Evolutionary conservation across 2,888 invertebrate species (phyloP).

Genomic region (Philereme transversata): DNA sequence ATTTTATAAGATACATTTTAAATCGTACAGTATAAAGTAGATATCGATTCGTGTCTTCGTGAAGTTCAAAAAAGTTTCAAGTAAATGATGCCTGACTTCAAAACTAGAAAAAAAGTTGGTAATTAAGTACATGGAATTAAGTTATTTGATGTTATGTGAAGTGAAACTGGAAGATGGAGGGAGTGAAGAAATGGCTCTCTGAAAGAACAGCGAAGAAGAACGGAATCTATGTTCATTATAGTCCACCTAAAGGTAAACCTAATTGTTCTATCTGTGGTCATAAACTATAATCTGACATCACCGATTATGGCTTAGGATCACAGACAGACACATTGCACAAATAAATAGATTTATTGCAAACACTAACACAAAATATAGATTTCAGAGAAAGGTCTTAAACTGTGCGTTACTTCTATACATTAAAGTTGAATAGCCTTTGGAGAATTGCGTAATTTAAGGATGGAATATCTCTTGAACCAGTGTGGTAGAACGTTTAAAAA

Average conservation of each 20-base stretch:
- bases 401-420: too few relatives aligned
- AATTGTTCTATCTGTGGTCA: too few relatives aligned
- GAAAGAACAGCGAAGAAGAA: conserved; percentile 65
- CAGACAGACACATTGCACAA: conserved; percentile 1
- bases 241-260: conserved; percentile 87
- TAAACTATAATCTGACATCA: too few relatives aligned
- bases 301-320: too few relatives aligned
- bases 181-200: conserved; percentile 63
- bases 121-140: background rate
- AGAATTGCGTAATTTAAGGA: too few relatives aligned
- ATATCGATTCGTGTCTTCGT: conserved; percentile 9
- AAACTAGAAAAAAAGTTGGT: background rate
- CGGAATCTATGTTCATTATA: conserved; percentile 86
- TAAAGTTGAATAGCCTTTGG: too few relatives aligned
- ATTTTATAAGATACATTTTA: conserved; percentile 64
- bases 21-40: conserved; percentile 36
- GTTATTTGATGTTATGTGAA: background rate
- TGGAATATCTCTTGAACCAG: too few relatives aligned
- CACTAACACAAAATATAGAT: too few relatives aligned
- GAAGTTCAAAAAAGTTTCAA: conserved; percentile 1
- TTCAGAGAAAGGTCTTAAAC: too few relatives aligned
- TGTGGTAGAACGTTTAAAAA: too few relatives aligned
- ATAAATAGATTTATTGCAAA: background rate
- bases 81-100: background rate
- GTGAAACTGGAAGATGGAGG: conserved; percentile 53